Evolutionary conservation across 2,113 vertebrate species (phyloP).

Genomic region (Caranx ignobilis): DNA sequence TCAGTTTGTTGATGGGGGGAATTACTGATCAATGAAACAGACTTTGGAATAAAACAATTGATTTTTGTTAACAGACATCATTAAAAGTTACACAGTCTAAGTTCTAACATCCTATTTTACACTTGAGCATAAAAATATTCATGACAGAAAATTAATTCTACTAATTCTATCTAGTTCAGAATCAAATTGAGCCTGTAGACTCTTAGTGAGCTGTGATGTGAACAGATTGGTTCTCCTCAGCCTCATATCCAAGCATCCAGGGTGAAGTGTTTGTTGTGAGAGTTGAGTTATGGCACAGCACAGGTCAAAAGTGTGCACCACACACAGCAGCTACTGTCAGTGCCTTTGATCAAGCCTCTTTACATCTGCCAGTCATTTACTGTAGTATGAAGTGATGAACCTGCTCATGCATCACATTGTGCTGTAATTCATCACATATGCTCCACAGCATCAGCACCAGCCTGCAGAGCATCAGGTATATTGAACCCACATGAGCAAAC

Average conservation of each 20-base stretch:
- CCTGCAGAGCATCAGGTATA: conserved; percentile 10
- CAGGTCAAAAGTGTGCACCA: neutral
- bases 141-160: too few species aligned
- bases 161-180: too few species aligned
- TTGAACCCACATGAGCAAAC: neutral
- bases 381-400: neutral
- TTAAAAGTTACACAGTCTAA: too few species aligned
- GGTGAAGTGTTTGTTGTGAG: neutral
- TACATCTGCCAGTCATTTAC: conserved; percentile 6
- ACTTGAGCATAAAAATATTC: too few species aligned
- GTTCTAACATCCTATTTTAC: too few species aligned
- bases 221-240: neutral
- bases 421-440: conserved; percentile 9
- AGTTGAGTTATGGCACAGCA: neutral
- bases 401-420: neutral
- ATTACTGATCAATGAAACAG: too few species aligned
- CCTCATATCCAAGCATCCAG: neutral
- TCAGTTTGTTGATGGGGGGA: too few species aligned
- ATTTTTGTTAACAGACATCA: too few species aligned
- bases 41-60: too few species aligned
- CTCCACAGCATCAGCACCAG: neutral
- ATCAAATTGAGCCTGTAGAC: too few species aligned
- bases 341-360: neutral
- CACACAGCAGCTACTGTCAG: neutral
- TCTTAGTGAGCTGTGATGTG: too few species aligned